Base-by-base conservation (phyloP, 2,888 invertebrate genomes). In the Melanostoma scalare region DNA sequence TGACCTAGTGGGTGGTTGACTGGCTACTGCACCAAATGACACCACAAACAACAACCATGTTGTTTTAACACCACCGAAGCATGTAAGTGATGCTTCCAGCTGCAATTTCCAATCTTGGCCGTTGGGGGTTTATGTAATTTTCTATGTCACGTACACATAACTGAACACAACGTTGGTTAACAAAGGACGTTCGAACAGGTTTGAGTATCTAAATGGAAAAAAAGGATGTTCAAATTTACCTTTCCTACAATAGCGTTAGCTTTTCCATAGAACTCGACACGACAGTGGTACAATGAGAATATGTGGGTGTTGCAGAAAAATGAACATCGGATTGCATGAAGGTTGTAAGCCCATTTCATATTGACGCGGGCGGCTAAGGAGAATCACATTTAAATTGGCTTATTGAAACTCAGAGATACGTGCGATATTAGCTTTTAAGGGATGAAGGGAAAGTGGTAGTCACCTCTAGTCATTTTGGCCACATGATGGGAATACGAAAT, bases 321-420 rank as follows among this genome's bases (percentile, higher is more conserved):
- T 56, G 76, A 65, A 67, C 76, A 76, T 10, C 73, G 20, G 44
- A 61, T 63, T 76, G 55, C 35, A 71, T 38, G 65, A 36, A 40
- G 9, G 20, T 8, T 4, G 4, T 31, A 9, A 44, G 53, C 20
- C 5, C 10, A 20, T 20, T 20, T 20, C 20, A 20, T 20, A 20
- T 20, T 20, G 6, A 5, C 44, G n/a, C 1, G 6, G 44, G 40
- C 52, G 56, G 6, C 4, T 38, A 61, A 60, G 63, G 60, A 46
- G 74, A 74, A 78, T 65, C 71, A 84, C 79, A 74, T 79, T 78
- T 71, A 73, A 84, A 84, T 79, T 84, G 84, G 79, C 84, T 79
- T 84, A 84, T 84, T 84, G 84, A 84, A 84, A 84, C 79, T 69
- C 55, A 71, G 55, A 79, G 79, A 67, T 75, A 84, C 84, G 79